phyloP scores from a whole-genome alignment of 2,113 vertebrate species.

The Leucosticte australis region DNA sequence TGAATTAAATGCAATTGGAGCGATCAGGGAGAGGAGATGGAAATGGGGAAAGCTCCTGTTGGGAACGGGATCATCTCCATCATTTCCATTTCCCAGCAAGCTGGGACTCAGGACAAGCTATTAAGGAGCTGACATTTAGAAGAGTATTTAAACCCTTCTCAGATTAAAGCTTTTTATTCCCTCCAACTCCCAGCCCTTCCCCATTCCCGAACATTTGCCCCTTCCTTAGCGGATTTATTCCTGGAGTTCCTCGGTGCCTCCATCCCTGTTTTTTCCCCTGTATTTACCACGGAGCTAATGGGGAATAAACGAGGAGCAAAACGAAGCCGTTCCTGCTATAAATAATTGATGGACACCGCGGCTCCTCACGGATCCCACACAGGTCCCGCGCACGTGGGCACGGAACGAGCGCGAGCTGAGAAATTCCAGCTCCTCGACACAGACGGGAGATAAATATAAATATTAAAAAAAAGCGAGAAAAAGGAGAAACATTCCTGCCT shows the following conservation, averaged over 20 bases:
- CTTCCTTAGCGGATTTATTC: constrained; percentile 10
- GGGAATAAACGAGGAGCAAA: constrained; percentile 28
- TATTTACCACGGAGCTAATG: neutral
- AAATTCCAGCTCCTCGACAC: neutral
- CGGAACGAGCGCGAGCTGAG: neutral
- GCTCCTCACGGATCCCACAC: neutral
- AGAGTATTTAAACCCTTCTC: constrained; percentile 20
- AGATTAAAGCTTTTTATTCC: constrained; percentile 46
- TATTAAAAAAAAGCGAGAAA: neutral
- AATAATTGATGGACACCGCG: constrained; percentile 52
- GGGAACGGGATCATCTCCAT: neutral
- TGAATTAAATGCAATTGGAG: neutral
- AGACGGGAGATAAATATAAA: neutral
- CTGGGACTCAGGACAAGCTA: constrained; percentile 28
- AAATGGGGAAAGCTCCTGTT: neutral
- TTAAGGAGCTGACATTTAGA: constrained; percentile 42
- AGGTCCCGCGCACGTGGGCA: constrained; percentile 3
- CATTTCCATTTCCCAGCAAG: constrained; percentile 31
- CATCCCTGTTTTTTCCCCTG: neutral
- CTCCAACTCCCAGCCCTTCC: neutral
- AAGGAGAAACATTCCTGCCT: neutral
- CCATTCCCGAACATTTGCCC: neutral
- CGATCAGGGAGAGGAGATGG: neutral
- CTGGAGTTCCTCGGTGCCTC: neutral
- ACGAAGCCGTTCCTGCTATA: constrained; percentile 1